Base-by-base conservation (phyloP, 2,888 invertebrate genomes). In the Neria commutata region DNA sequence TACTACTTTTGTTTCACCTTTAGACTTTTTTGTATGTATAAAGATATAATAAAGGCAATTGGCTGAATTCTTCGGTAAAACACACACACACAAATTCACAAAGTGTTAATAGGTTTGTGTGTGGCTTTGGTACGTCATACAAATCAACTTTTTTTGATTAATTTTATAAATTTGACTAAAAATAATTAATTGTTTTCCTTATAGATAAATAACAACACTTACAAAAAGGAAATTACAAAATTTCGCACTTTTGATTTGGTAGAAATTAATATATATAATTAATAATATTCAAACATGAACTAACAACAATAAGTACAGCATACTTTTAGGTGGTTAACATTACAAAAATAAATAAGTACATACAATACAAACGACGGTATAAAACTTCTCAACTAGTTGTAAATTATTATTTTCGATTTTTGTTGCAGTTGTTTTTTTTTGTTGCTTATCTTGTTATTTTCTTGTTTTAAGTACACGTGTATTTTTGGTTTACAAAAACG, bases 21-120 rank as follows among this genome's bases (percentile, higher is more conserved):
- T n/a, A n/a, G n/a, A n/a, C n/a, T n/a, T n/a, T n/a, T n/a, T n/a
- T n/a, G n/a, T n/a, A n/a, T n/a, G n/a, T n/a, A n/a, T n/a, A n/a
- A n/a, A n/a, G n/a, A n/a, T n/a, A n/a, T n/a, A n/a, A 73, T 67
- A 71, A 73, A 75, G 75, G 73, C 73, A 74, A 64, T 74, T 67
- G 66, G 73, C 73, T 59, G 50, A 54, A 50, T 55, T 59, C n/a
- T n/a, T 51, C 53, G 37, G 46, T 52, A 53, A 49, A 54, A 54
- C 42, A 45, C 29, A 40, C 42, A 51, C 33, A 51, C 51, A 34
- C 42, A 19, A 42, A 6, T 37, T 73, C 66, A 67, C 54, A 57
- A 48, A 26, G 14, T 33, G 19, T 19, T 52, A 54, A 46, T 54
- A 49, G 24, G 54, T 50, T 61, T 51, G 26, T 54, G 46, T 57